Evolutionary conservation across 92 coral and sea anemone genomes (phyloP), one percentile per base, ranked within the genome.

Genomic region (Porites lobata): DNA sequence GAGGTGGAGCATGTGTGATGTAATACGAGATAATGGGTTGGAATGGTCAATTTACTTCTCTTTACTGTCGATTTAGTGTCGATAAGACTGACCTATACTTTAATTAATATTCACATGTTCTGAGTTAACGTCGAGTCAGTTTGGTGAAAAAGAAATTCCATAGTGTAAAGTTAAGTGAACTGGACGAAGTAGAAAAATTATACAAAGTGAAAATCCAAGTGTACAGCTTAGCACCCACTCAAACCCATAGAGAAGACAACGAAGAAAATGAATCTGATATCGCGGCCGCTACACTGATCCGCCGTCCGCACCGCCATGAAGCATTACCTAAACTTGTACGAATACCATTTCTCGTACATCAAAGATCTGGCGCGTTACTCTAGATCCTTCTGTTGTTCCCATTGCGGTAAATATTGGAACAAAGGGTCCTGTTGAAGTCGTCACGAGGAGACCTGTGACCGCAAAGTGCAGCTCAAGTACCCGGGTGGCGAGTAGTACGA

Each of bases 361-460:
- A 78, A 26, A 85, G 78, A 78, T 26, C 61, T 86, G 3, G 50
- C 51, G 10, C 20, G 38, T 1, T 90, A 85, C 63, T 19, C 75
- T 12, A 86, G 80, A 63, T 74, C 90, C 0, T 85, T 64, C 29
- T 59, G 69, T 29, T 91, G 94, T 61, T 74, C 91, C 2, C 61
- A 78, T 9, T 87, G 89, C 68, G 94, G 88, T n/a, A 61, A 61
- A 13, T 15, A 61, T 22, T 85, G 93, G 93, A 90, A 90, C 52
- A 17, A 67, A n/a, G 84, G 66, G 13, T 20, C 13, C 5, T 2
- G 69, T 69, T 14, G 1, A 1, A 63, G 53, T 53, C 85, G 90
- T 9, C 90, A 86, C 76, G 85, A 86, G 62, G 32, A 29, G 24
- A 86, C 63, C 9, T 86, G 90, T 77, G 78, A 77, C 4, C 85